A percentile compares a stretch with the other conserved stretches of the same genome.
Conservation (phyloP, 2,888 invertebrate species). For the Scaptomyza polygonia region DNA sequence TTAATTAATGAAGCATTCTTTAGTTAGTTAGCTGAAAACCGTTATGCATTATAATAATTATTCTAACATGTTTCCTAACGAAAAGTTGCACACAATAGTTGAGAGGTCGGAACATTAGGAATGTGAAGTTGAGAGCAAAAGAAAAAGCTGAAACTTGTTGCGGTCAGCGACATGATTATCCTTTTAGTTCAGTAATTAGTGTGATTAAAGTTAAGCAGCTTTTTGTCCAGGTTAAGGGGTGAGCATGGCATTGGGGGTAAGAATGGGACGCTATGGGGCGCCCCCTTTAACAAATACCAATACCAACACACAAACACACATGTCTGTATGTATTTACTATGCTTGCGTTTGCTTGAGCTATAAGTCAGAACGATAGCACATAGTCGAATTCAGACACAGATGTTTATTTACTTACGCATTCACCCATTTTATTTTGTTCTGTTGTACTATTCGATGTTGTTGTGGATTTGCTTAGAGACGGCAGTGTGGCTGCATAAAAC, state of each 20-base stretch:
- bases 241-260: background rate
- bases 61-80: background rate
- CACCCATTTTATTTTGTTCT: conserved; percentile 16
- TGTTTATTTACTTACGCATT: conserved; percentile 53
- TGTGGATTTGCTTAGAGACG: conserved; percentile 27
- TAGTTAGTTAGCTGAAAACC: background rate
- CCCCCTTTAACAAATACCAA: conserved; percentile 24
- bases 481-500: conserved; percentile 65
- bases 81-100: conserved; percentile 14
- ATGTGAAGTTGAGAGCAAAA: conserved; percentile 10
- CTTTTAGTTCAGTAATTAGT: conserved; percentile 81
- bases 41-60: conserved; percentile 2
- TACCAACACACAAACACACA: conserved; percentile 12
- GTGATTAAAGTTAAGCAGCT: conserved; percentile 69
- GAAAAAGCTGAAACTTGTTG: conserved; percentile 46
- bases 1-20: conserved; percentile 1
- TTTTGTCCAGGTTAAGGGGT: background rate
- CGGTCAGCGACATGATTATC: conserved; percentile 79
- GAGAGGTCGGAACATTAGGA: conserved; percentile 23
- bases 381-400: conserved; percentile 20
- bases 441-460: background rate
- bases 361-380: conserved; percentile 40
- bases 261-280: conserved; percentile 27
- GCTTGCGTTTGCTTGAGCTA: background rate
- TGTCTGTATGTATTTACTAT: background rate